These are phyloP conservation scores for Chamaea fasciata DNA, from an alignment of 2,113 vertebrate species.

Conservation along the genomic window DNA sequence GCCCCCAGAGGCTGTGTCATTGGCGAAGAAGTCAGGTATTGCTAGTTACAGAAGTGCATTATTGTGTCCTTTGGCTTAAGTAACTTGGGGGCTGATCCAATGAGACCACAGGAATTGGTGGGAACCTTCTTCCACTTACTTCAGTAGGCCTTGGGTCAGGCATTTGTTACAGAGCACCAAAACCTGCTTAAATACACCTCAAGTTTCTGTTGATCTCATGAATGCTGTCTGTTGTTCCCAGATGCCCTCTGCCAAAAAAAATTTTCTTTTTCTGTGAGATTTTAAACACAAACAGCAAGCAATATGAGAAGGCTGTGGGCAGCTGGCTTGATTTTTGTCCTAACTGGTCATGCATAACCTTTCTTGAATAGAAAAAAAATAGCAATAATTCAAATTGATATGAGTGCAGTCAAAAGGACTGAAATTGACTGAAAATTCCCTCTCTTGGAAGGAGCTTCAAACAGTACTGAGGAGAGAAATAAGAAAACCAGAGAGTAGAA, in stretches of 20 bases:
- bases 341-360: not conserved
- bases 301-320: not conserved
- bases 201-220: not conserved
- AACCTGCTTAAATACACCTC: not conserved
- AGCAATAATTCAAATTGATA: not conserved
- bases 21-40: not conserved
- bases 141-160: not conserved
- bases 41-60: conserved; percentile 8
- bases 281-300: not conserved
- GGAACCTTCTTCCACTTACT: not conserved
- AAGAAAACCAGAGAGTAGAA: not conserved
- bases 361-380: not conserved
- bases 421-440: not conserved
- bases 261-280: conserved; percentile 8
- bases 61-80: not conserved
- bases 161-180: not conserved
- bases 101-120: not conserved
- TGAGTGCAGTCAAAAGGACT: not conserved
- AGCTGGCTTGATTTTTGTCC: not conserved
- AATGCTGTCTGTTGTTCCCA: conserved; percentile 11
- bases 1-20: not conserved
- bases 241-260: not conserved
- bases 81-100: not conserved
- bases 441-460: not conserved
- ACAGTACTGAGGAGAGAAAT: not conserved